These are phyloP conservation scores for Xenotilapia longispinis DNA, from an alignment of 2,113 vertebrate species.

Conservation along the genomic window DNA sequence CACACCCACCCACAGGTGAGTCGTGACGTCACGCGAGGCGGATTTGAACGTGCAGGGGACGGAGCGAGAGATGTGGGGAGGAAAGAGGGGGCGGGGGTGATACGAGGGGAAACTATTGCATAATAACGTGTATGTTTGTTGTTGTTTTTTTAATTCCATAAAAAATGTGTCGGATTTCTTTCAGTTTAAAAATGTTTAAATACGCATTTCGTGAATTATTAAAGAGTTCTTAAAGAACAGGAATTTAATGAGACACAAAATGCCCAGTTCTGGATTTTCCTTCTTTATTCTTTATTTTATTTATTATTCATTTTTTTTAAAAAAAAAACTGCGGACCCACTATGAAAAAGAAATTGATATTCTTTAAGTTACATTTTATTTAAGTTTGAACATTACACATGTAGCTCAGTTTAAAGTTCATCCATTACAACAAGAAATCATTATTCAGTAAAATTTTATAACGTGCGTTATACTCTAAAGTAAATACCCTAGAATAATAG, in stretches of 20 bases:
- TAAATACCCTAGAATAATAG: not conserved
- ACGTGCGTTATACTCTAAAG: not conserved
- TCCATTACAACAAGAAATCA: not conserved
- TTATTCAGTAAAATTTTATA: not conserved
- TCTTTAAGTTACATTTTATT: not conserved
- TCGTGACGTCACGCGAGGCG: constrained; percentile 61
- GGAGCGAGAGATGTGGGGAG: not conserved
- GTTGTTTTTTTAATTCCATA: accelerated
- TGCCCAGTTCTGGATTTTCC: not conserved
- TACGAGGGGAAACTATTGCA: not conserved
- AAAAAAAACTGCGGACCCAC: not conserved
- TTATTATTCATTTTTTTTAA: not conserved
- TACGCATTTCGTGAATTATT: not conserved
- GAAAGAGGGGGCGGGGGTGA: not conserved
- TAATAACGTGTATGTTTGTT: not conserved
- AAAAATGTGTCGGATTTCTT: accelerated
- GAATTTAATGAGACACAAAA: not conserved
- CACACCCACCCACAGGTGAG: constrained; percentile 66
- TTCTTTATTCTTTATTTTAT: not conserved
- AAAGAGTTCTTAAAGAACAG: not conserved
- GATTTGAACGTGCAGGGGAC: not conserved
- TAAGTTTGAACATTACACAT: not conserved
- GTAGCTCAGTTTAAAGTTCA: not conserved
- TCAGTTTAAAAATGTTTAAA: not conserved
- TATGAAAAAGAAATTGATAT: not conserved